These are phyloP conservation scores for Noctuana brunneofusca DNA, from an alignment of 2,888 invertebrate species.

Conservation along the genomic window DNA sequence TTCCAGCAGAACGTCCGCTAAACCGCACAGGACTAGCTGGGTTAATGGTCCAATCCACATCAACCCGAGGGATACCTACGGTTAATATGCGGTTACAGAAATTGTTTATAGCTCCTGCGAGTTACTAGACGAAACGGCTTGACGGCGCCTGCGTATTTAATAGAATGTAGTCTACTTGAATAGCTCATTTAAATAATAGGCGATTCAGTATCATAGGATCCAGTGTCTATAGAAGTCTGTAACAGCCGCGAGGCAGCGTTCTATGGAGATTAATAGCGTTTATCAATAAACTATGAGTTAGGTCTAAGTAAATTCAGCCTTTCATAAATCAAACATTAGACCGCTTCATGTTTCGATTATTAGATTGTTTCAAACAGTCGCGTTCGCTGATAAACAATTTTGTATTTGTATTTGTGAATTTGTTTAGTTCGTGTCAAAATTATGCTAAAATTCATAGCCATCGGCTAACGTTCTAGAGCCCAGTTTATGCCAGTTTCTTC, in stretches of 20 bases:
- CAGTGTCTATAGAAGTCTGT: conserved; percentile 40
- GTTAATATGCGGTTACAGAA: conserved; percentile 41
- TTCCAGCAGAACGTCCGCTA: conserved; percentile 18
- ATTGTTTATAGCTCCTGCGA: conserved; percentile 20
- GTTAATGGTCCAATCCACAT: conserved; percentile 40
- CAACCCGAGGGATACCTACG: conserved; percentile 39
- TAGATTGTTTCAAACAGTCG: background rate
- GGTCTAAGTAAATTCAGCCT: conserved; percentile 10
- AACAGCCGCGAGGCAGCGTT: conserved; percentile 35
- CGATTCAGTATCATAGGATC: conserved; percentile 42
- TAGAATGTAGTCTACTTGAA: conserved; percentile 43
- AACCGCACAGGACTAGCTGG: conserved; percentile 39
- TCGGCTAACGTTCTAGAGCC: no score
- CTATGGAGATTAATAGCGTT: conserved; percentile 29
- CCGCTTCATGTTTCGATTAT: background rate
- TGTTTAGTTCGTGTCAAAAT: background rate
- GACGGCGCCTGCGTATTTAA: conserved; percentile 32
- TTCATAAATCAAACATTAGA: background rate
- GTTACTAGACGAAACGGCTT: conserved; percentile 23
- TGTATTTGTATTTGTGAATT: background rate
- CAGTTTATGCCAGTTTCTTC: no score
- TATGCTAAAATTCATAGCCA: no score
- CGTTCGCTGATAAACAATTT: background rate
- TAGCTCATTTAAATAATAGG: conserved; percentile 52
- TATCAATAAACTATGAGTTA: conserved; percentile 27